Evolutionary conservation across 2,113 vertebrate species (phyloP).

Genomic region (Chionodraco myersi): DNA sequence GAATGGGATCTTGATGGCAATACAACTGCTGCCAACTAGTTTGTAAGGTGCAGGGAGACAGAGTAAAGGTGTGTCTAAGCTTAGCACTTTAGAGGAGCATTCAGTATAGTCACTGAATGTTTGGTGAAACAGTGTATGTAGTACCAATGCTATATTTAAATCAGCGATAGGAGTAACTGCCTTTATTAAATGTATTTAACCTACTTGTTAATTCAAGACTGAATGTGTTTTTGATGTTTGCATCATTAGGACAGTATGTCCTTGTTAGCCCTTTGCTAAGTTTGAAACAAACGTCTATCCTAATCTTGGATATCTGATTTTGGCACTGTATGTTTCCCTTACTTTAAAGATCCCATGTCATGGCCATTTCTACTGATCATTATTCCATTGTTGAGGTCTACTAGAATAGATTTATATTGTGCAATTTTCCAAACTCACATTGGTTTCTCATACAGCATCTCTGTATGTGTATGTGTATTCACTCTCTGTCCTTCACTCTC

Average conservation of each 20-base stretch:
- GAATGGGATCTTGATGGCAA: slow-evolving; percentile 23
- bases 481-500: too few species aligned
- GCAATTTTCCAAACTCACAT: too few species aligned
- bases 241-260: not conserved
- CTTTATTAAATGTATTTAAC: not conserved
- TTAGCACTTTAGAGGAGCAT: slow-evolving; percentile 46
- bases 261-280: not conserved
- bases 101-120: not conserved
- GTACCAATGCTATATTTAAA: slow-evolving; percentile 17
- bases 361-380: too few species aligned
- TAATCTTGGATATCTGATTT: not conserved
- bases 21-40: slow-evolving; percentile 20
- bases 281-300: not conserved
- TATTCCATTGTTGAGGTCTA: too few species aligned
- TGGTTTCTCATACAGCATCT: too few species aligned
- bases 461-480: too few species aligned
- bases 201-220: not conserved
- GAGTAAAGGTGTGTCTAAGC: slow-evolving; percentile 39
- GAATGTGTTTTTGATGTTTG: not conserved
- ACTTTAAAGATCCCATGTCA: too few species aligned
- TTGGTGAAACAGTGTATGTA: slow-evolving; percentile 17
- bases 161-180: not conserved
- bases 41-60: slow-evolving; percentile 43
- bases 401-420: too few species aligned
- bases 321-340: not conserved